Conservation (phyloP, 2,797 vertebrate genomes). For the Nothura maculosa region DNA sequence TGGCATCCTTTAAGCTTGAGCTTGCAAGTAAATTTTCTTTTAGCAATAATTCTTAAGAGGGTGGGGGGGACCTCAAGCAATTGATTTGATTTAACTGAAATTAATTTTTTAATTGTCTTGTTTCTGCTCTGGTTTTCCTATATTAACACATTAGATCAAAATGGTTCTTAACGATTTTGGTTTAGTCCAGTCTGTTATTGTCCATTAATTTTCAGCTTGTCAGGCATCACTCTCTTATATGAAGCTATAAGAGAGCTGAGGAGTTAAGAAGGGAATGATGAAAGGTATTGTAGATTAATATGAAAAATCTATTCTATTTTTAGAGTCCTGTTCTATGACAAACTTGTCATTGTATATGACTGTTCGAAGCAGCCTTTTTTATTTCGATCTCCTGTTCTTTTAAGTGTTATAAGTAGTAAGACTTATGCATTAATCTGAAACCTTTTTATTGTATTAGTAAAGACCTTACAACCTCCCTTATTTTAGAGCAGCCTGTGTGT, state of each 20-base stretch:
- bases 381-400: constrained; percentile 34
- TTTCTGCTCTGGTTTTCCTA: constrained; percentile 9
- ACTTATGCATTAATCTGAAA: constrained; percentile 31
- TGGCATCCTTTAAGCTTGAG: not conserved
- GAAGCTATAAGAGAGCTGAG: not conserved
- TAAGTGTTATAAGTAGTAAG: constrained; percentile 37
- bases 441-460: constrained; percentile 20
- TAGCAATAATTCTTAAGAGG: not conserved
- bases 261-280: not conserved
- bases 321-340: not conserved
- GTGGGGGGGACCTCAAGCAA: constrained; percentile 16
- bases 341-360: constrained; percentile 11
- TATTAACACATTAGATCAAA: constrained; percentile 16
- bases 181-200: not conserved
- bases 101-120: constrained; percentile 18
- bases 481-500: constrained; percentile 18
- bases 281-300: not conserved
- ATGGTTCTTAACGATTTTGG: not conserved
- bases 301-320: not conserved
- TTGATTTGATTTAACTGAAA: constrained; percentile 15
- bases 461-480: constrained; percentile 34
- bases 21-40: constrained; percentile 14
- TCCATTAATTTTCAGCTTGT: not conserved
- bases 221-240: not conserved
- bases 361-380: constrained; percentile 31